These are phyloP conservation scores for Diabrotica undecimpunctata DNA, from an alignment of 1,140 invertebrate species.

Conservation along the genomic window DNA sequence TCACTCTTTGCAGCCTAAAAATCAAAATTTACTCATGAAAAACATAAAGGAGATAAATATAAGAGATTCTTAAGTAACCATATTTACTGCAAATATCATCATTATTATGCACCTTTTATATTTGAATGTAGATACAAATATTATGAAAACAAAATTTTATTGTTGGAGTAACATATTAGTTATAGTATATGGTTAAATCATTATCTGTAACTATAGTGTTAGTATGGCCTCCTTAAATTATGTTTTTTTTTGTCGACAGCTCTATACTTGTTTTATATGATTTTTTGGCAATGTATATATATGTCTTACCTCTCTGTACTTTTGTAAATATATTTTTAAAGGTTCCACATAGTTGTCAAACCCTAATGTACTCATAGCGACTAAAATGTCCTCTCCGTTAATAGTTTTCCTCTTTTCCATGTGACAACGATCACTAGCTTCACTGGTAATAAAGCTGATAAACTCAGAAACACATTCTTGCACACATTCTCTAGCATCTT, in stretches of 20 bases:
- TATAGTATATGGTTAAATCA: no score
- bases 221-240: no score
- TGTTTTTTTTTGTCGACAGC: no score
- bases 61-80: background rate
- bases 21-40: slow-evolving; percentile 6
- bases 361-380: slow-evolving; percentile 93
- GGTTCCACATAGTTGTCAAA: slow-evolving; percentile 99
- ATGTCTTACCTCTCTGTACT: slow-evolving; percentile 79
- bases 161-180: no score
- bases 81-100: no score
- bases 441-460: slow-evolving; percentile 98
- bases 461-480: slow-evolving; percentile 99
- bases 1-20: slow-evolving; percentile 45
- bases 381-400: slow-evolving; percentile 96
- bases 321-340: slow-evolving; percentile 92
- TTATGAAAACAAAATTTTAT: no score
- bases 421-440: slow-evolving; percentile 94
- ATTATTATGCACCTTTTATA: no score
- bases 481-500: slow-evolving; percentile 98
- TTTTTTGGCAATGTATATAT: no score
- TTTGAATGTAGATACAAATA: no score
- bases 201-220: no score
- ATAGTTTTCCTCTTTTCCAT: slow-evolving; percentile 99
- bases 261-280: no score
- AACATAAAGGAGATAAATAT: background rate